phyloP scores from a whole-genome alignment of 2,113 vertebrate species.

The Recurvirostra avosetta region DNA sequence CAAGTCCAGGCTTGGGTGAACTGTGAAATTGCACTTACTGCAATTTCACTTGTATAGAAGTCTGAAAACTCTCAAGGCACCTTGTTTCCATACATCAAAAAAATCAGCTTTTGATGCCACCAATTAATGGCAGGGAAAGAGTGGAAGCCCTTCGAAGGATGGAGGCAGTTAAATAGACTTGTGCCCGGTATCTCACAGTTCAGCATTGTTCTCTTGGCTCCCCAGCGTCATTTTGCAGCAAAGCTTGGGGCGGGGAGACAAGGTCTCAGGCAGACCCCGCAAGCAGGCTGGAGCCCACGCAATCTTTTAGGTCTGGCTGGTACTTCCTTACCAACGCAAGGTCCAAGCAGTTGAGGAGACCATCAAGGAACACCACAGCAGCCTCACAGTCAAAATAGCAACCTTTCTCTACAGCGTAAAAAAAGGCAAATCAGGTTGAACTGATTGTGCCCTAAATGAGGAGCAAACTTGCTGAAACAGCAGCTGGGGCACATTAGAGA shows the following conservation, averaged over 20 bases:
- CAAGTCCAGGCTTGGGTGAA: background rate
- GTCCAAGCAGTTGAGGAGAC: background rate
- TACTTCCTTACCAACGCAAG: background rate
- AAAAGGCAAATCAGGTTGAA: background rate
- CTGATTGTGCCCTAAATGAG: background rate
- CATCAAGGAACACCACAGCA: background rate
- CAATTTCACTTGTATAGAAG: background rate
- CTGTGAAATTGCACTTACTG: background rate
- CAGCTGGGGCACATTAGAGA: background rate
- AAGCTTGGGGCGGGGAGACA: background rate
- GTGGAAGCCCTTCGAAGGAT: background rate
- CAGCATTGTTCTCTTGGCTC: background rate
- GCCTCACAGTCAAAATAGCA: background rate
- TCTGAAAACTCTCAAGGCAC: background rate
- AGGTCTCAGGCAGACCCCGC: background rate
- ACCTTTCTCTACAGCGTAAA: background rate
- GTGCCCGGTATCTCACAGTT: background rate
- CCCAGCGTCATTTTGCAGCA: background rate
- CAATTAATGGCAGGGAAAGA: background rate
- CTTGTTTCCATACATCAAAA: background rate
- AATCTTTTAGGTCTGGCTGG: fast-evolving
- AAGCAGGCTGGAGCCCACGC: background rate
- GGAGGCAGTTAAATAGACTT: background rate
- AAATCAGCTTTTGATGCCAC: background rate
- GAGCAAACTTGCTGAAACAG: background rate